A percentile compares a stretch with the other conserved stretches of the same genome.
phyloP scores from a whole-genome alignment of 2,797 vertebrate genomes.

The Acropternis orthonyx region DNA sequence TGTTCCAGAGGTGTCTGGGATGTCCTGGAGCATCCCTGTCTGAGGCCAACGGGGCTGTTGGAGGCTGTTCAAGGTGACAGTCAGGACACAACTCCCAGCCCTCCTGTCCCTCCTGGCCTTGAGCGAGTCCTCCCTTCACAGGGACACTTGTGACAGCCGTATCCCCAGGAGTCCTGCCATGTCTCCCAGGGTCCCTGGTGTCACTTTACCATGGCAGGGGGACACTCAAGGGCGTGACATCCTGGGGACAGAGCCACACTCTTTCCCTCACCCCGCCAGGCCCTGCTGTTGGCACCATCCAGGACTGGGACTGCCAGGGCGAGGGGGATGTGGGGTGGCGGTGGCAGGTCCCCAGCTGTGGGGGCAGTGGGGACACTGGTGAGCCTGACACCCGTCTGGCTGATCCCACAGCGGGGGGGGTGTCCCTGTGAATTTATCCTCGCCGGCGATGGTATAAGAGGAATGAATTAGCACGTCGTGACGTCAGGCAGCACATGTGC shows the following conservation, averaged over 20 bases:
- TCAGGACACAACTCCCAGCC: neutral
- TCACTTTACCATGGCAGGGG: neutral
- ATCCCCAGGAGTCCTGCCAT: neutral
- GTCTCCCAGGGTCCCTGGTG: neutral
- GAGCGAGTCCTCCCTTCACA: neutral
- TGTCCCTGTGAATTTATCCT: slow-evolving; percentile 47
- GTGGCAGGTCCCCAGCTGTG: neutral
- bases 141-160: neutral
- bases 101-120: neutral
- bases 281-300: accelerated
- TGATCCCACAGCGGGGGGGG: slow-evolving; percentile 12
- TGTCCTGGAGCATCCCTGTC: neutral
- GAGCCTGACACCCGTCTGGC: neutral
- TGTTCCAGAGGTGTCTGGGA: neutral
- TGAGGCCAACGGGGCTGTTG: accelerated
- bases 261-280: accelerated
- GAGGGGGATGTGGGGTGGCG: accelerated
- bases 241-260: neutral
- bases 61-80: neutral
- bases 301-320: accelerated
- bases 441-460: neutral
- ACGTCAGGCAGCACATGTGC: neutral
- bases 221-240: neutral
- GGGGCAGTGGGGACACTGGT: neutral
- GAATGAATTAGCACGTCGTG: slow-evolving; percentile 37